phyloP scores from a whole-genome alignment of 1,140 invertebrate genomes.

The Drosophila lowei region DNA sequence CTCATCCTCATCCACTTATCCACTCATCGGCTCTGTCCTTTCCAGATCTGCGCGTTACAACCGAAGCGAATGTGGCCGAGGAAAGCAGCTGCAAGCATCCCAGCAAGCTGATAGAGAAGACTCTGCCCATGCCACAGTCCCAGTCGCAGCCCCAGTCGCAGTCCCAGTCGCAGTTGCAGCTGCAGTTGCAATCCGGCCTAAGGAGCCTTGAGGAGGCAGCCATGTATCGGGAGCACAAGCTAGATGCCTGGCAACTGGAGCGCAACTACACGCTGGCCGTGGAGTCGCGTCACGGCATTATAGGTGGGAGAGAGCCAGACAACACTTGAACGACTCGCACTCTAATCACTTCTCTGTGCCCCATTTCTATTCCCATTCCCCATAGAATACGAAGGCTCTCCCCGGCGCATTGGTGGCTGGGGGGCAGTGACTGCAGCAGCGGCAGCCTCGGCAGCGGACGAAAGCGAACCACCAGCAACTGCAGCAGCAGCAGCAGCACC shows the following conservation, averaged over 20 bases:
- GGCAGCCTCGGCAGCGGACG: conserved; percentile 47
- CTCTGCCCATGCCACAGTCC: conserved; percentile 25
- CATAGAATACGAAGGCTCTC: conserved; percentile 94
- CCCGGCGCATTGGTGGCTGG: conserved; percentile 89
- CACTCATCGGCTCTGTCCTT: neutral
- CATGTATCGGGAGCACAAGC: conserved; percentile 63
- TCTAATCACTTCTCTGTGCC: neutral
- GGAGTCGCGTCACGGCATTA: conserved; percentile 78
- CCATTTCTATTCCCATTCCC: no score
- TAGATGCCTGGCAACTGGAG: conserved; percentile 69
- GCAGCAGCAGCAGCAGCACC: conserved; percentile 23
- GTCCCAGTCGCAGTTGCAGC: conserved; percentile 34
- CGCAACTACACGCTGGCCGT: conserved; percentile 76
- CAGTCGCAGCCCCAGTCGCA: conserved; percentile 36
- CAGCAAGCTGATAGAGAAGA: conserved; percentile 30
- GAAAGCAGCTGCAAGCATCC: conserved; percentile 38
- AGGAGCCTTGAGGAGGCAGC: conserved; percentile 26
- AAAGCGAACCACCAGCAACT: conserved; percentile 62
- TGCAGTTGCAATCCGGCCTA: conserved; percentile 7
- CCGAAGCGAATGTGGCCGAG: conserved; percentile 47
- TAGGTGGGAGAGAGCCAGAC: conserved; percentile 40
- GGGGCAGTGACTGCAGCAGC: conserved; percentile 20
- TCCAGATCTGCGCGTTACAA: conserved; percentile 76
- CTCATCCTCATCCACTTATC: neutral
- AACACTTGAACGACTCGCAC: neutral